Evolutionary conservation across 2,797 vertebrate species (phyloP).

Genomic region (Muraenolepis orangiensis): DNA sequence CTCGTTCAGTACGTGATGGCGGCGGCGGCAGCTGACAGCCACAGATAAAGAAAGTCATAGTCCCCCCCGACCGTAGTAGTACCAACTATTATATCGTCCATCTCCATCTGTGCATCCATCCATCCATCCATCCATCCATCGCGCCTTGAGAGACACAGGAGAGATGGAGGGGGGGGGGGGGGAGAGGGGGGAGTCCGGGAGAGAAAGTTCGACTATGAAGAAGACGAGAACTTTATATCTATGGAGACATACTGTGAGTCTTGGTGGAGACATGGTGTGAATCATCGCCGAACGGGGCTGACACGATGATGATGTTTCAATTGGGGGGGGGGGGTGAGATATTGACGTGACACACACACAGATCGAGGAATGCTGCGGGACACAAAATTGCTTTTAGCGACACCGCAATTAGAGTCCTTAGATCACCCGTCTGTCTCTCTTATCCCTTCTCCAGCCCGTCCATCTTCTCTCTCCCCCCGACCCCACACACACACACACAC

Average conservation of each 20-base stretch:
- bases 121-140: conserved; percentile 16
- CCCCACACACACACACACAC: too few species aligned
- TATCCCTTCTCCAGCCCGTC: conserved; percentile 9
- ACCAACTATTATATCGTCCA: conserved; percentile 44
- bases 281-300: conserved; percentile 33
- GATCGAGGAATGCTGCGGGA: conserved; percentile 39
- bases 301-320: conserved; percentile 64
- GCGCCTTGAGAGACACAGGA: conserved; percentile 3
- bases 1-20: conserved; percentile 7
- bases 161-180: too few species aligned
- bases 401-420: conserved; percentile 59
- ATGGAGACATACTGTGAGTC: conserved; percentile 9
- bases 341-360: conserved; percentile 59
- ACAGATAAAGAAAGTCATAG: conserved; percentile 24
- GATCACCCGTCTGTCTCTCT: conserved; percentile 55
- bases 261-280: conserved; percentile 19
- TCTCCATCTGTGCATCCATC: conserved; percentile 19
- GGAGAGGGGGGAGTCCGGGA: too few species aligned
- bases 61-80: too few species aligned
- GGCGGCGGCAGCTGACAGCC: conserved; percentile 57
- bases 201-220: background rate
- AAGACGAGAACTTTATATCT: conserved; percentile 5
- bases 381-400: conserved; percentile 59
- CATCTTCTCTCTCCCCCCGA: background rate
- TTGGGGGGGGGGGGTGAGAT: conserved; percentile 59